Evolutionary conservation across 92 coral and sea anemone species (phyloP).

Genomic region (Epizoanthus scotinus): DNA sequence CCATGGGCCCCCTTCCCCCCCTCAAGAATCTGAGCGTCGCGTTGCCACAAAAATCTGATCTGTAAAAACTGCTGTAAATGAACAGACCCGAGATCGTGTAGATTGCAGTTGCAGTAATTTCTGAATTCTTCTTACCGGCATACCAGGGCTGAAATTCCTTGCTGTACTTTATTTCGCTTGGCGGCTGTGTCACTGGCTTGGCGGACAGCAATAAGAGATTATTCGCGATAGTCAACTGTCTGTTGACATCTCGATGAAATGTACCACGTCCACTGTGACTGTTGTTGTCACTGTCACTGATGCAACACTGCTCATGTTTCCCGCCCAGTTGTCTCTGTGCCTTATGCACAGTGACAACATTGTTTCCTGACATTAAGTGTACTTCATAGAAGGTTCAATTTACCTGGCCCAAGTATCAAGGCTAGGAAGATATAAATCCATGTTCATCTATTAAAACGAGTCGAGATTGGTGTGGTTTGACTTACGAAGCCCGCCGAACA

Average conservation of each 20-base stretch:
- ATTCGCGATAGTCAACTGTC: neutral
- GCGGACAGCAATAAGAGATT: conserved; percentile 22
- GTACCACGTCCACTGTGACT: neutral
- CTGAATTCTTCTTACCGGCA: conserved; percentile 10
- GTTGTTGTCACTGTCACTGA: neutral
- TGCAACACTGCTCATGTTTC: neutral
- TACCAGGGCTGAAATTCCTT: conserved; percentile 22
- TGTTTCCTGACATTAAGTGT: conserved; percentile 6
- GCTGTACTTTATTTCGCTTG: neutral
- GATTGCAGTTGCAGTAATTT: neutral
- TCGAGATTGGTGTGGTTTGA: too few species aligned
- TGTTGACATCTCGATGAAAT: neutral
- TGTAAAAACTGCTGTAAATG: too few species aligned
- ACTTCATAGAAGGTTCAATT: neutral
- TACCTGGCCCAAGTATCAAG: neutral
- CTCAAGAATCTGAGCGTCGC: too few species aligned
- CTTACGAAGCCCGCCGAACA: neutral
- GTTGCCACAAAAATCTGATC: too few species aligned
- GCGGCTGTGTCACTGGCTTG: neutral
- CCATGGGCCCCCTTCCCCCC: too few species aligned
- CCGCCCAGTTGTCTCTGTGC: conserved; percentile 1
- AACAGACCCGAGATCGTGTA: neutral
- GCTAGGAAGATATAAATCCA: too few species aligned
- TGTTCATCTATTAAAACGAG: too few species aligned
- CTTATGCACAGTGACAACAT: conserved; percentile 14